A percentile compares a stretch with the other conserved stretches of the same genome.
Evolutionary conservation across 2,888 invertebrate species (phyloP).

Genomic region (Gastrophysa polygoni): DNA sequence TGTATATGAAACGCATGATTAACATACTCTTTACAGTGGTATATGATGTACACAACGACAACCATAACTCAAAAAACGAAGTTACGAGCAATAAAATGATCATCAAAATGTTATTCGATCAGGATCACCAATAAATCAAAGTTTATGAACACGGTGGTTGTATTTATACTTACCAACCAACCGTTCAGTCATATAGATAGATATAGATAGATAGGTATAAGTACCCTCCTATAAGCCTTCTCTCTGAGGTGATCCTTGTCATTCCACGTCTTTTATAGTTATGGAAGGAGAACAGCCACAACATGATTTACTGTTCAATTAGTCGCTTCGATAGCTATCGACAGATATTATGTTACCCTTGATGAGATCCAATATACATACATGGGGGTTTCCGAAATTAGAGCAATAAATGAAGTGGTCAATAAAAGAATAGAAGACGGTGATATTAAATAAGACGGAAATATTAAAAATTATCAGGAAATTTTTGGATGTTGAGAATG

Average conservation of each 20-base stretch:
- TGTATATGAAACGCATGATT: neutral
- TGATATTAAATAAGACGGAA: no score
- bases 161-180: no score
- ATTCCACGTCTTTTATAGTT: neutral
- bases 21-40: neutral
- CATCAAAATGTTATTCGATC: slow-evolving; percentile 1
- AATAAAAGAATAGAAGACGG: no score
- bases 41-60: neutral
- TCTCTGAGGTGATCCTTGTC: neutral
- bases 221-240: neutral
- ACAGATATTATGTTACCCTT: no score
- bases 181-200: no score
- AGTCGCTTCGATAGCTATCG: neutral
- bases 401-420: no score
- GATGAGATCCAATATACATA: no score
- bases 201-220: no score
- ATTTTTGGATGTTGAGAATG: no score
- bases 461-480: no score
- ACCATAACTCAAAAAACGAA: neutral
- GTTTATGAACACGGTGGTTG: neutral
- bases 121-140: neutral
- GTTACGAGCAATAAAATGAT: neutral
- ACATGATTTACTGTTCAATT: neutral
- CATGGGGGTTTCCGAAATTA: no score
- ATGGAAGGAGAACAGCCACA: neutral